Evolutionary conservation across 2,797 vertebrate species (phyloP).

Genomic region (Falco columbarius): DNA sequence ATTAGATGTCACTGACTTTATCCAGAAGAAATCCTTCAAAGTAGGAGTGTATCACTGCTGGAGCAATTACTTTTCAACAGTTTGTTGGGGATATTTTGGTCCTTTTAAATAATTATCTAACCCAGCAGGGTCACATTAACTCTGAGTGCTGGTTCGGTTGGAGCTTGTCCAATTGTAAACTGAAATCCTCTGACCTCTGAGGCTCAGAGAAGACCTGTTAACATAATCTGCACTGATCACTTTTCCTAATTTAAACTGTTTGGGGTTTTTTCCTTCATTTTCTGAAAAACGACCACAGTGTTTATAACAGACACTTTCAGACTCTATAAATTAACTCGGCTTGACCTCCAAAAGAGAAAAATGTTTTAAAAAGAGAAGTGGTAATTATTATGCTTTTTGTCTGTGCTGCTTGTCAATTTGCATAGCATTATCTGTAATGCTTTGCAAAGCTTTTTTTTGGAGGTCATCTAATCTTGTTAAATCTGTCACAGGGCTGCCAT

Average conservation of each 20-base stretch:
- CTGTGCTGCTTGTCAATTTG: slow-evolving; percentile 49
- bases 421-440: slow-evolving; percentile 53
- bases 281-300: background rate
- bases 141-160: slow-evolving; percentile 36
- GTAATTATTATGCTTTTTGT: slow-evolving; percentile 57
- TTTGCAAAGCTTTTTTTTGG: slow-evolving; percentile 25
- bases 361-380: slow-evolving; percentile 43
- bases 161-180: slow-evolving; percentile 46
- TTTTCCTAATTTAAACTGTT: slow-evolving; percentile 25
- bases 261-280: background rate
- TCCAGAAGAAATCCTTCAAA: slow-evolving; percentile 50
- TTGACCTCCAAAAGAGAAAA: slow-evolving; percentile 40
- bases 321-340: slow-evolving; percentile 62
- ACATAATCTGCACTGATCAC: slow-evolving; percentile 54
- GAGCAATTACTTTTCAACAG: slow-evolving; percentile 62
- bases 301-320: slow-evolving; percentile 11
- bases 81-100: background rate
- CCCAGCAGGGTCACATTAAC: slow-evolving; percentile 50
- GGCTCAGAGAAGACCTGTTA: slow-evolving; percentile 34
- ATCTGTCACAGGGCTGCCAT: slow-evolving; percentile 18
- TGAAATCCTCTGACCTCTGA: slow-evolving; percentile 54
- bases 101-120: slow-evolving; percentile 56
- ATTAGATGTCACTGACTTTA: slow-evolving; percentile 48
- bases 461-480: slow-evolving; percentile 67
- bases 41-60: slow-evolving; percentile 46